Evolutionary conservation across 1,140 invertebrate genomes (phyloP), one percentile per base, ranked within the genome.

Genomic region (Penaeus indicus): DNA sequence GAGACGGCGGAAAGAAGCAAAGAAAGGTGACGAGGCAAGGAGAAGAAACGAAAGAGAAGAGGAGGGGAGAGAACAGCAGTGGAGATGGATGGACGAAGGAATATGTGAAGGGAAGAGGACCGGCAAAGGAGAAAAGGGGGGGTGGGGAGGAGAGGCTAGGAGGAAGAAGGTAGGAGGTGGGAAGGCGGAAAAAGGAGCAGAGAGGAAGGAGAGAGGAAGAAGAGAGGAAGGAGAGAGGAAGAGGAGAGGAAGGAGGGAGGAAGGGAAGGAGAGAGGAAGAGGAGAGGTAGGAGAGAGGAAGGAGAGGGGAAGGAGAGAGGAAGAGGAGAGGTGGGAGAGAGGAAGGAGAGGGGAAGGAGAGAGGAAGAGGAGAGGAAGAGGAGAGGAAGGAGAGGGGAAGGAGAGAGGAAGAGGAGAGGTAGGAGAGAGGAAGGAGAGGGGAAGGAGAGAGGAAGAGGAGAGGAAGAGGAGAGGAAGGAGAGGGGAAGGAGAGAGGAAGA

Each of bases 321-420:
- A 75, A 75, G 10, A 75, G 38, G 38, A 75, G 19, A 27, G 75
- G 54, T 16, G n/a, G 75, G 38, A 77, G 16, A 77, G 75, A 78
- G 75, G 54, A n/a, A 78, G n/a, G 54, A 47, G 10, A 32, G 22
- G n/a, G 38, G 69, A 22, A 22, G 38, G 69, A 75, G 69, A 75
- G 69, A 75, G 69, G 38, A 32, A 75, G 22, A 75, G 69, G 38
- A 32, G 38, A 22, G 38, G 22, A 75, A 32, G 38, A 22, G 22
- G 22, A 75, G 69, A 78, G 75, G 54, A 47, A 78, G 75, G 54
- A 47, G 54, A 47, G n/a, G 32, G n/a, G 32, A 38, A 47, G 54
- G 75, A 78, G 75, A 78, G 75, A 78, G 75, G 54, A 47, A 78
- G 72, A 78, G 75, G 54, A 47, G 54, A 47, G 54, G 75, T 5